Evolutionary conservation across 2,797 vertebrate species (phyloP), one percentile per base, ranked within the genome.

Genomic region (Lagodon rhomboides): DNA sequence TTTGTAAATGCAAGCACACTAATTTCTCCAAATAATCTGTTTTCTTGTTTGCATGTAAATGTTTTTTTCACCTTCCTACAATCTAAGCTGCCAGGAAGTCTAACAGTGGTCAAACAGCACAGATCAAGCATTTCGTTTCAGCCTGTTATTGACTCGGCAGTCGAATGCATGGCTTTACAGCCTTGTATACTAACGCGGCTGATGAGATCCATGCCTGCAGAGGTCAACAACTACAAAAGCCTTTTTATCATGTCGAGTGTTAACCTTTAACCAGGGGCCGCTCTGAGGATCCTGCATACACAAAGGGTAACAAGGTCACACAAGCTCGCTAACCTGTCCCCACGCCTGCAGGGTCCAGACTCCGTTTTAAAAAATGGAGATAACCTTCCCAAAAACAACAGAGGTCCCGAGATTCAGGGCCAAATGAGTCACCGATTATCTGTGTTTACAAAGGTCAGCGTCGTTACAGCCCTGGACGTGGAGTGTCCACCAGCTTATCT

Each of bases 401-500:
- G 78, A 85, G 87, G 84, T 87, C 87, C 90, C 82, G 82, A 75
- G 80, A 80, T 73, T 78, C 72, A 49, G 82, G 83, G 80, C 72
- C 30, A 66, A 88, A 83, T 85, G 78, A 94, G 89, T 87, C 87
- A 87, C 85, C 54, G 86, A 92, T 92, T 92, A 93, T 91, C 85
- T 79, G 74, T 94, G 93, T 94, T 94, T 93, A 91, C 92, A 89
- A 88, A 89, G 88, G 90, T 90, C 86, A 77, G 82, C 18, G 18
- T 72, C 27, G 59, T 79, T 68, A 55, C 23, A 62, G 49, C 56
- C 30, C 75, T 50, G 70, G 78, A 86, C 7, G 16, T 77, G 73
- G 66, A 88, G 78, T 27, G 83, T 85, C 79, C 80, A 55, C 20
- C 61, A 4, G 65, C 83, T 94, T 95, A 95, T 95, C 94, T 89